Conservation (phyloP, 2,888 invertebrate genomes). For the Barypeithes pellucidus region DNA sequence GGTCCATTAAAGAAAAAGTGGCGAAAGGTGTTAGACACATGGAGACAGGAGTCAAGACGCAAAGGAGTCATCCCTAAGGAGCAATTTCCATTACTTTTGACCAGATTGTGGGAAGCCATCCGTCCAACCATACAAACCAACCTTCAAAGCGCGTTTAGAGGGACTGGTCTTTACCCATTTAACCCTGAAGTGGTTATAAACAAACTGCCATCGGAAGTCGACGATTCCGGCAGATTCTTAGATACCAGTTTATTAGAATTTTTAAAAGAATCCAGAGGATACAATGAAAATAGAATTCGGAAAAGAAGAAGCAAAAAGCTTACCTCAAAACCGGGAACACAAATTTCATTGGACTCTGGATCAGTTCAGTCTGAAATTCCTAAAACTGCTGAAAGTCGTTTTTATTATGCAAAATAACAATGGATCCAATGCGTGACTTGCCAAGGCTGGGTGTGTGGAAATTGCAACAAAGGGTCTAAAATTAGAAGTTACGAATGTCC, state of each 20-base stretch:
- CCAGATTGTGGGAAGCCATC: background rate
- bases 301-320: background rate
- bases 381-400: background rate
- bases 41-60: constrained; percentile 26
- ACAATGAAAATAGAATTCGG: background rate
- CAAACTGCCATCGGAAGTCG: background rate
- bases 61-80: too few species aligned
- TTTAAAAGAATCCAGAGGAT: constrained; percentile 9
- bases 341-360: background rate
- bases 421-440: background rate
- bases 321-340: background rate
- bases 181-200: background rate
- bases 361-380: background rate
- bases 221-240: background rate
- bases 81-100: constrained; percentile 20
- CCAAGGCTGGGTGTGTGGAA: background rate
- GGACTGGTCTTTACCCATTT: constrained; percentile 7
- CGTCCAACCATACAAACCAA: background rate
- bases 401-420: background rate
- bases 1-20: constrained; percentile 27
- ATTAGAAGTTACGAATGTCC: too few species aligned
- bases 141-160: background rate
- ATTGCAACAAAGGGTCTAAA: background rate
- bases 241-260: constrained; percentile 7
- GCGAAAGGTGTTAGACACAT: constrained; percentile 21